phyloP scores from a whole-genome alignment of 1,140 invertebrate species.

The Drosophila nannoptera region DNA sequence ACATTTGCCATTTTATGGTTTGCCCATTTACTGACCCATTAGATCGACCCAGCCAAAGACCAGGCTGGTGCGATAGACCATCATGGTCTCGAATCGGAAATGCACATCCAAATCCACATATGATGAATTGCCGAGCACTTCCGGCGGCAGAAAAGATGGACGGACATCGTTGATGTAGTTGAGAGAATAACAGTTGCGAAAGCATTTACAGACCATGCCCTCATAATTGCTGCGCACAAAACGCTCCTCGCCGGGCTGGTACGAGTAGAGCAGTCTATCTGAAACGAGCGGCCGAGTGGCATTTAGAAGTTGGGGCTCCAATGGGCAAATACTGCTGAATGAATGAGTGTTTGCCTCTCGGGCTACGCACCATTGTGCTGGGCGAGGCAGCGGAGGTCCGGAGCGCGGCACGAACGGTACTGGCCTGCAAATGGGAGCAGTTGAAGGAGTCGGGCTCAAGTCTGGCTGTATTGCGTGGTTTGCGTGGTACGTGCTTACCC shows the following conservation, averaged over 20 bases:
- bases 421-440: slow-evolving; percentile 46
- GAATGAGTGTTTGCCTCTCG: background rate
- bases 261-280: slow-evolving; percentile 55
- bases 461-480: slow-evolving; percentile 19
- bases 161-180: slow-evolving; percentile 73
- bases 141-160: slow-evolving; percentile 64
- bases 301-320: background rate
- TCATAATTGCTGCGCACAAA: slow-evolving; percentile 58
- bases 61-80: slow-evolving; percentile 74
- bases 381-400: slow-evolving; percentile 67
- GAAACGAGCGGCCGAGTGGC: slow-evolving; percentile 25
- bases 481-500: slow-evolving; percentile 58
- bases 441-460: background rate
- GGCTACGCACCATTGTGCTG: slow-evolving; percentile 61
- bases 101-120: slow-evolving; percentile 73
- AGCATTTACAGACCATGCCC: slow-evolving; percentile 74
- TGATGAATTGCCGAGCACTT: slow-evolving; percentile 57
- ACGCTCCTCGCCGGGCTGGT: slow-evolving; percentile 58
- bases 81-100: slow-evolving; percentile 70
- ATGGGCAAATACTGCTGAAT: no score
- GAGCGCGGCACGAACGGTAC: slow-evolving; percentile 61
- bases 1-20: background rate
- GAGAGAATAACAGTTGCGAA: slow-evolving; percentile 73
- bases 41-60: slow-evolving; percentile 76
- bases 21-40: slow-evolving; percentile 57